These are phyloP conservation scores for Mungos mungo DNA, from an alignment of 2,113 vertebrate species.

Conservation along the genomic window DNA sequence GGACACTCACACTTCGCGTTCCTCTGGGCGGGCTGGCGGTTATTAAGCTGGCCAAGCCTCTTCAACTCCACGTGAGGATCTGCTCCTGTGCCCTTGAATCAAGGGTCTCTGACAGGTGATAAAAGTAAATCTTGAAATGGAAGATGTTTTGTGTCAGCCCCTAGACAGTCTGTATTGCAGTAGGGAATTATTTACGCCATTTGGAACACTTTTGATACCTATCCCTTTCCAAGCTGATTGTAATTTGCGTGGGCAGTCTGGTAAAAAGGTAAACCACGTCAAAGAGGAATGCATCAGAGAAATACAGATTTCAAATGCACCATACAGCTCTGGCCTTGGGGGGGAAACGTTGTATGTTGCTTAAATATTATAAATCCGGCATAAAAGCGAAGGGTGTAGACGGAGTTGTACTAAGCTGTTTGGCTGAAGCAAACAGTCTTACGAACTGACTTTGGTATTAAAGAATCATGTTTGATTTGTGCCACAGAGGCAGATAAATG, in stretches of 20 bases:
- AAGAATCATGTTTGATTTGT: conserved; percentile 87
- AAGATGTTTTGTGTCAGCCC: conserved; percentile 82
- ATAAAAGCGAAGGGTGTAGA: conserved; percentile 50
- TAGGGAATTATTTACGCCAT: conserved; percentile 83
- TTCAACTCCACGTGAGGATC: conserved; percentile 73
- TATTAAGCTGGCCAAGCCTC: conserved; percentile 79
- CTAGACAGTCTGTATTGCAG: conserved; percentile 78
- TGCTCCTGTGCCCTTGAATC: conserved; percentile 83
- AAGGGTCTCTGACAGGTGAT: conserved; percentile 84
- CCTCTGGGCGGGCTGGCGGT: conserved; percentile 70
- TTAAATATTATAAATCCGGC: conserved; percentile 65
- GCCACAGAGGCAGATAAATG: conserved; percentile 86
- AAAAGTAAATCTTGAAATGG: conserved; percentile 84
- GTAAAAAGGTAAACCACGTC: conserved; percentile 76
- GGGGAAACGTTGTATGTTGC: conserved; percentile 36
- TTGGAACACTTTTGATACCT: conserved; percentile 82
- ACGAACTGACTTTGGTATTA: conserved; percentile 83
- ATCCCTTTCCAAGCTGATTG: conserved; percentile 74
- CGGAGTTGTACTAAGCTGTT: conserved; percentile 78
- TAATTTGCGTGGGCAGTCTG: conserved; percentile 79
- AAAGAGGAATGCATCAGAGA: conserved; percentile 52
- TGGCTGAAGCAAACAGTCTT: conserved; percentile 80
- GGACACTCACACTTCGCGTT: conserved; percentile 60
- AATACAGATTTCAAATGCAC: conserved; percentile 62
- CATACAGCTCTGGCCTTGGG: background rate